Base-by-base conservation (phyloP, 2,888 invertebrate genomes). In the Scaptomyza reducta region DNA sequence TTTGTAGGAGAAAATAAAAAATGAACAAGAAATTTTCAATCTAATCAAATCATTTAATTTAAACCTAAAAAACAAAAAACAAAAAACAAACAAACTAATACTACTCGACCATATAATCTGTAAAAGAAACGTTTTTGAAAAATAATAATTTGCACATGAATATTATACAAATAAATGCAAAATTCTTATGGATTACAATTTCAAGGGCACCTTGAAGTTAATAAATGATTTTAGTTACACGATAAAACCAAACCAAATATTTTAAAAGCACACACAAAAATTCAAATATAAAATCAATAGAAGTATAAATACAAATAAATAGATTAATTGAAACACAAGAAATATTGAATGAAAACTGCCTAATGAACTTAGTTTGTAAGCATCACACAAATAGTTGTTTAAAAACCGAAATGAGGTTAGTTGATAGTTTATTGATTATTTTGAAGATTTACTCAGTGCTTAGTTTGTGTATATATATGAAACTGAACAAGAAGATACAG, bases 311-410 rank as follows among this genome's bases (percentile, higher is more conserved):
- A 60, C 44, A 77, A 69, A 60, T 46, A 59, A 58, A 72, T 58
- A 70, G 53, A 75, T 61, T 78, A 22, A 22, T 80, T 82, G 66
- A 71, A 71, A 74, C 70, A 87, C 77, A 80, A 14, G 1, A 74
- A 33, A 49, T 33, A 85, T 87, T 86, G 78, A 87, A 90, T 85
- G 88, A 89, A 40, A 90, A 89, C 89, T 89, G 89, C 89, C 89
- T 89, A 89, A 81, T 29, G 74, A 80, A 80, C 69, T 67, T 82
- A 73, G 81, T 13, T 11, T 46, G 29, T 85, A 86, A 88, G 88
- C 54, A 72, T 76, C 68, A 82, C 68, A 82, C 68, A 77, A 65
- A 67, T 72, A 72, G 65, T 72, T 72, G 65, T 64, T 65, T 58
- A 65, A 65, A 65, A 70, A 38, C 49, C 59, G 49, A 63, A 31